Evolutionary conservation across 2,888 invertebrate species (phyloP), one percentile per base, ranked within the genome.

Genomic region (Eupithecia abbreviata): DNA sequence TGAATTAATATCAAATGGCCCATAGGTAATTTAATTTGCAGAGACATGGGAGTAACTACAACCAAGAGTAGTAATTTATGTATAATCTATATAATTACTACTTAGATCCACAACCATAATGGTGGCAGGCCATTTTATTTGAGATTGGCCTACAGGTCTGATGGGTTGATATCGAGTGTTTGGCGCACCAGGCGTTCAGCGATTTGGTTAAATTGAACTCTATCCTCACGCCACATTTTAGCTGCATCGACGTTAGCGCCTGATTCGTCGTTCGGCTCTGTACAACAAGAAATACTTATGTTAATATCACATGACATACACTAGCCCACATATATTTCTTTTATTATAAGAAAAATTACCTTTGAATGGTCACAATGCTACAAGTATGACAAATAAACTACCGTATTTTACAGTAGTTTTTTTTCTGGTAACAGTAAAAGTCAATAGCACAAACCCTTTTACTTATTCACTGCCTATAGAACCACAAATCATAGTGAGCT

Each of bases 221-320:
- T 96, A 89, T 99, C 98, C 90, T 99, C 99, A 77, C 99, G 96
- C 99, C 99, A 99, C 98, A 99, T 99, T 94, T 99, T 99, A 0
- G 99, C 99, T 10, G 99, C 99, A 92, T 99, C 99, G 0, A 99
- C 99, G 93, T 99, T 99, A 0, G 99, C 99, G 15, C 99, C 99
- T 88, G 99, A 99, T 92, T 99, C 99, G 89, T 99, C 99, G 91
- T 99, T 99, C 1, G 99, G 99, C 91, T 99, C 99, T 94, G 76
- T 18, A 47, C 5, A 69, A 69, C 12, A 47, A 69, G 69, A 69
- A 69, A 69, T 47, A 18, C 12, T 12, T 18, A 49, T 30, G 12
- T 3, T 45, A 30, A 18, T 0, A 42, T 68, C 18, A 15, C 4
- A n/a, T 4, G 43, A 68, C 41, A 15, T 51, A n/a, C 51, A 15